Conservation (phyloP, 2,888 invertebrate species). For the Bellardia pandia region DNA sequence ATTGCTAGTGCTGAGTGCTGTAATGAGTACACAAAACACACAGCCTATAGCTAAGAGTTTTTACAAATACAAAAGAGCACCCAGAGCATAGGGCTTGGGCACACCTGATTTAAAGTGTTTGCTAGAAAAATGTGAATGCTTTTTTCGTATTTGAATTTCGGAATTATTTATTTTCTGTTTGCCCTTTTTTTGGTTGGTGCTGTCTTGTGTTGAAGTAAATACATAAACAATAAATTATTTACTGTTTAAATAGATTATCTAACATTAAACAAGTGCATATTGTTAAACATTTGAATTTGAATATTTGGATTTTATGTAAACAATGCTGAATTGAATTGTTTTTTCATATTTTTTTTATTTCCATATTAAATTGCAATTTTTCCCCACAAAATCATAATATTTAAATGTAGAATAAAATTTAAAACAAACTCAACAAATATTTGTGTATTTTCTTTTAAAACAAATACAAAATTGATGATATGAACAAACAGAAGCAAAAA, state of each 20-base stretch:
- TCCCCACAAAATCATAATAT: not conserved
- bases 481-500: constrained; percentile 14
- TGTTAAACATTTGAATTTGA: not conserved
- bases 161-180: not conserved
- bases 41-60: too few relatives aligned
- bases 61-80: too few relatives aligned
- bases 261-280: constrained; percentile 9
- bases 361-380: not conserved
- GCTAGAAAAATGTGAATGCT: constrained; percentile 24
- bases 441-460: constrained; percentile 15
- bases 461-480: constrained; percentile 42
- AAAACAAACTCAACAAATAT: constrained; percentile 44
- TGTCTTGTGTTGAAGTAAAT: constrained; percentile 70
- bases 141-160: not conserved
- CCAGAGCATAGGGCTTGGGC: too few relatives aligned
- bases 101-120: too few relatives aligned
- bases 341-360: too few relatives aligned
- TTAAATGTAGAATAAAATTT: not conserved
- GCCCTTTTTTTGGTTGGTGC: constrained; percentile 2
- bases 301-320: too few relatives aligned
- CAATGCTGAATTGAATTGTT: too few relatives aligned
- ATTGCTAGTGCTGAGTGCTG: too few relatives aligned
- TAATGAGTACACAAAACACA: too few relatives aligned
- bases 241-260: constrained; percentile 38
- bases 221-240: constrained; percentile 62